phyloP scores from a whole-genome alignment of 2,888 invertebrate species.

The Cephus rjabovi region DNA sequence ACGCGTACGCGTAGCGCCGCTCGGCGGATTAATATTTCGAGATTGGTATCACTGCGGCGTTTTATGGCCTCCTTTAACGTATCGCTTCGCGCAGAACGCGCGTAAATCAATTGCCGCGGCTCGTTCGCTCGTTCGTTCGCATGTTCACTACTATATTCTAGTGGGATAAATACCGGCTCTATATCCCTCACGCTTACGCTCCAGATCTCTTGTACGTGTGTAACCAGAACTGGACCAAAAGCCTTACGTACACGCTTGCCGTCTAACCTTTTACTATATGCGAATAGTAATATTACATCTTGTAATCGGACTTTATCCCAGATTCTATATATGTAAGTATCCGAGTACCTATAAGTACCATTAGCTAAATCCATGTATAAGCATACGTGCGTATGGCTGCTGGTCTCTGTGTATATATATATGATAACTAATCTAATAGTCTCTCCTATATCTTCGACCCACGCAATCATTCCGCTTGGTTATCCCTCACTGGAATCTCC shows the following conservation, averaged over 20 bases:
- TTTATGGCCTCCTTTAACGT: conserved; percentile 12
- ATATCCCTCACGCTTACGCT: not conserved
- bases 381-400: no score
- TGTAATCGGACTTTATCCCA: not conserved
- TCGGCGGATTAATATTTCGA: conserved; percentile 5
- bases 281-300: not conserved
- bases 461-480: not conserved
- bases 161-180: not conserved
- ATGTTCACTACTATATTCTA: not conserved
- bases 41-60: conserved; percentile 6
- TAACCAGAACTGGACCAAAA: not conserved
- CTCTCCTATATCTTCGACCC: not conserved
- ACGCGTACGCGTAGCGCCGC: not conserved
- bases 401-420: not conserved
- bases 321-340: not conserved
- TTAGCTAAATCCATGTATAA: not conserved
- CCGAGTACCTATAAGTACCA: not conserved
- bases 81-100: conserved; percentile 3
- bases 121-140: not conserved
- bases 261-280: not conserved
- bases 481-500: not conserved
- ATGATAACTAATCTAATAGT: not conserved
- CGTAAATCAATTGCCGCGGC: conserved; percentile 6
- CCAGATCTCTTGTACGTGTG: not conserved
- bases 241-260: not conserved